Conservation (phyloP, 2,113 vertebrate genomes). For the Xiphophorus couchianus region DNA sequence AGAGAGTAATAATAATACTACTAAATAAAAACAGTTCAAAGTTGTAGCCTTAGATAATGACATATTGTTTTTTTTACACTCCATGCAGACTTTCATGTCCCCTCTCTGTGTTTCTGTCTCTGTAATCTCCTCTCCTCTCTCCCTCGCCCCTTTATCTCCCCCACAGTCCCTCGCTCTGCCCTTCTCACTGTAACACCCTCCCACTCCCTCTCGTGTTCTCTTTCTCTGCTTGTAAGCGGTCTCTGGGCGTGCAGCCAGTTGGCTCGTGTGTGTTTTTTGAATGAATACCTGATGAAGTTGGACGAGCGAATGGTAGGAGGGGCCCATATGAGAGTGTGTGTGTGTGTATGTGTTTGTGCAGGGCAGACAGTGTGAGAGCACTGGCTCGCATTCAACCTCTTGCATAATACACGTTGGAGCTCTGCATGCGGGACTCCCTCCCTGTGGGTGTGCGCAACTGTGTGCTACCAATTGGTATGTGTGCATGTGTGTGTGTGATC, state of each 20-base stretch:
- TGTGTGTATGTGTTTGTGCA: slow-evolving; percentile 46
- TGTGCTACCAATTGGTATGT: slow-evolving; percentile 53
- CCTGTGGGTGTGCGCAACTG: slow-evolving; percentile 70
- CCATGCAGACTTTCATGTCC: slow-evolving; percentile 38
- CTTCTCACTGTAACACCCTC: slow-evolving; percentile 61
- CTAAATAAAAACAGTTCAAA: not conserved
- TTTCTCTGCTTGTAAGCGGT: slow-evolving; percentile 70
- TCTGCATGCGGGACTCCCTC: slow-evolving; percentile 78
- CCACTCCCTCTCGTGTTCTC: slow-evolving; percentile 47
- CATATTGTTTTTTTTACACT: slow-evolving; percentile 16
- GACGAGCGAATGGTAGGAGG: slow-evolving; percentile 81
- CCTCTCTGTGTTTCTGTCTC: slow-evolving; percentile 22
- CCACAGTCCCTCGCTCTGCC: slow-evolving; percentile 52
- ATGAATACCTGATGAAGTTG: slow-evolving; percentile 94
- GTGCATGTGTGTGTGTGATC: slow-evolving; percentile 47
- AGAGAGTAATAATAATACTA: not conserved
- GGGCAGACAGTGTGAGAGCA: slow-evolving; percentile 71
- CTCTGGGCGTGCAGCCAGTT: slow-evolving; percentile 79
- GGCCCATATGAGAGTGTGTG: slow-evolving; percentile 55
- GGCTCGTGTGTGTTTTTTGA: slow-evolving; percentile 85
- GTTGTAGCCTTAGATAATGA: not conserved
- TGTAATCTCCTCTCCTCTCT: slow-evolving; percentile 55
- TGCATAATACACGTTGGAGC: slow-evolving; percentile 79
- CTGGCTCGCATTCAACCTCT: slow-evolving; percentile 78
- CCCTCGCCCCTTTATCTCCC: slow-evolving; percentile 37